Base-by-base conservation (phyloP, 2,888 invertebrate genomes). In the Calephelis perditalis region DNA sequence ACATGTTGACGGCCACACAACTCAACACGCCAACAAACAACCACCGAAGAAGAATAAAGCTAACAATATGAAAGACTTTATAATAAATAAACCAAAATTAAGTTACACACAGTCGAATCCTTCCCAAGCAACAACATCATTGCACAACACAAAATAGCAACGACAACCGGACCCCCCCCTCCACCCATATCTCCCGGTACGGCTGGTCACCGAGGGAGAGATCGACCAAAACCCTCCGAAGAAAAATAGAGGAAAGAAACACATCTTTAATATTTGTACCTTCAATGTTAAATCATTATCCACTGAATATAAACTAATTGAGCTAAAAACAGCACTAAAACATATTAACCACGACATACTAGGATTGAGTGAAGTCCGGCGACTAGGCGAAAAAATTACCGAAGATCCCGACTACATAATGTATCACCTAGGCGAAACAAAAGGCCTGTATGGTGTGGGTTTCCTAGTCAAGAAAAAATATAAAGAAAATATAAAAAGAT, bases 271-370 rank as follows among this genome's bases (percentile, higher is more conserved):
- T 12, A 65, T 62, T 26, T 62, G 60, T 43, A 60, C 64, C 45
- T 46, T 64, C 55, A 67, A 62, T 43, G 63, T 61, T 11, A 62
- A 45, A 66, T 56, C 66, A 43, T 15, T 66, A 45, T 66, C 63
- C 5, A 57, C 64, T 8, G 59, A 40, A 10, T 8, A 26, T 55
- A 64, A 60, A 60, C 47, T 58, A 6, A 49, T 64, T 9, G 64
- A 66, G 46, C 59, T 66, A 9, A 63, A 62, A 40, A 11, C 62
- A 45, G 62, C 62, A 4, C 56, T 66, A 46, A 9, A 65, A 59
- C 26, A 62, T 11, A 62, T 63, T n/a, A 67, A 65, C 8, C 58
- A 63, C 49, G 61, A 65, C 35, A 56, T 65, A 57, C n/a, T 67
- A 44, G 62, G 59, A 10, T n/a, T 62, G 15, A 56, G 56, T 9